Base-by-base conservation (phyloP, 2,888 invertebrate species). In the Caenorhabditis afra region DNA sequence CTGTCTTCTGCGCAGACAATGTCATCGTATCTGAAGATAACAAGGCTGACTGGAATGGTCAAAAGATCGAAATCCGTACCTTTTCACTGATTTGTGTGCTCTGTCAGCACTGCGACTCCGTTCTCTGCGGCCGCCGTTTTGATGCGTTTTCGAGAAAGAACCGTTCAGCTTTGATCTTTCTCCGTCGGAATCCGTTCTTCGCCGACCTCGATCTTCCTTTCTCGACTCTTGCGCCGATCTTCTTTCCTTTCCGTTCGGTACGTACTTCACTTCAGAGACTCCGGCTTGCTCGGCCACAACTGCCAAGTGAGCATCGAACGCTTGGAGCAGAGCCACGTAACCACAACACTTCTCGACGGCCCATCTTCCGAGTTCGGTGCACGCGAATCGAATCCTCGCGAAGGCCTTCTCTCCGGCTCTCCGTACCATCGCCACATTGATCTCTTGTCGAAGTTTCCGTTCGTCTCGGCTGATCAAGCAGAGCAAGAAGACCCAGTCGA, bases 401-500 rank as follows among this genome's bases (percentile, higher is more conserved):
- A 86, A 79, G 16, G 77, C 64, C 14, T 74, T 81, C 22, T 59
- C 82, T 47, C 84, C 84, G 29, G 74, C 78, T 35, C 73, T 75
- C 39, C 58, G 55, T 3, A 83, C 53, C 44, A 67, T 58, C 4
- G 62, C 14, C 7, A 65, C 53, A 16, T 65, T 73, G 12, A 88
- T 70, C 18, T 75, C 78, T 16, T 81, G 76, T 44, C 86, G 81
- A 3, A 88, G 67, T 18, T 62, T 52, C 14, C 76, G 29, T 8
- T 86, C 81, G 58, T 88, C 89, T 0, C 87, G 85, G n/a, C 85
- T 80, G 20, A 89, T 64, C 23, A 89, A 47, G 22, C 84, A 87
- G 12, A 89, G 52, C 82, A 85, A 53, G 61, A 85, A 87, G 4
- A 87, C 83, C 89, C 88, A 89, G 47, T 89, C 88, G 39, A 87